These are phyloP conservation scores for Drosophila stalkeri DNA, from an alignment of 2,888 invertebrate genomes.

Conservation along the genomic window DNA sequence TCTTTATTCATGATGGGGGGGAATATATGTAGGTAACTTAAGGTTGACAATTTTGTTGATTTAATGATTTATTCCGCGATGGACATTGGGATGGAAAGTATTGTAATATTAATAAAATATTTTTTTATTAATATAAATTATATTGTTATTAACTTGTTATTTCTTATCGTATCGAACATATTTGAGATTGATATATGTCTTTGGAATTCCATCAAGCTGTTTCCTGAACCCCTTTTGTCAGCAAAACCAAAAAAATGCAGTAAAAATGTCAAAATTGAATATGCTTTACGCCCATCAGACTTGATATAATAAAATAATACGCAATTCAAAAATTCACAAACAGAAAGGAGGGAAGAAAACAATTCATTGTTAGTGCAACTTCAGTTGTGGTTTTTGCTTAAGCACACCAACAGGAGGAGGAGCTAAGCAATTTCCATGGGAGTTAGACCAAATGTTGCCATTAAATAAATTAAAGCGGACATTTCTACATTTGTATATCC, in stretches of 20 bases:
- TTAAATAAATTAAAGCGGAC: conserved; percentile 67
- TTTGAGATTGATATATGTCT: not conserved
- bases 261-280: conserved; percentile 54
- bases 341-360: conserved; percentile 7
- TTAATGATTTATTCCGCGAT: too few relatives aligned
- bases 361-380: conserved; percentile 26
- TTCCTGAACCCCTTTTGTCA: not conserved
- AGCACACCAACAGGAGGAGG: conserved; percentile 28
- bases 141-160: too few relatives aligned
- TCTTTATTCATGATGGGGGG: too few relatives aligned
- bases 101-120: too few relatives aligned
- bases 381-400: conserved; percentile 52
- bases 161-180: not conserved
- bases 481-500: conserved; percentile 51
- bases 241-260: not conserved
- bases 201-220: not conserved
- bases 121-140: too few relatives aligned
- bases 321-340: conserved; percentile 48
- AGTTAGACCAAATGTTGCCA: conserved; percentile 69
- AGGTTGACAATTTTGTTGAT: too few relatives aligned
- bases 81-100: too few relatives aligned
- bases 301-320: conserved; percentile 52
- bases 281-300: conserved; percentile 51
- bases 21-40: too few relatives aligned
- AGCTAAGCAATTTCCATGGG: conserved; percentile 59